Conservation (phyloP, 2,113 vertebrate species). For the Otis tarda region DNA sequence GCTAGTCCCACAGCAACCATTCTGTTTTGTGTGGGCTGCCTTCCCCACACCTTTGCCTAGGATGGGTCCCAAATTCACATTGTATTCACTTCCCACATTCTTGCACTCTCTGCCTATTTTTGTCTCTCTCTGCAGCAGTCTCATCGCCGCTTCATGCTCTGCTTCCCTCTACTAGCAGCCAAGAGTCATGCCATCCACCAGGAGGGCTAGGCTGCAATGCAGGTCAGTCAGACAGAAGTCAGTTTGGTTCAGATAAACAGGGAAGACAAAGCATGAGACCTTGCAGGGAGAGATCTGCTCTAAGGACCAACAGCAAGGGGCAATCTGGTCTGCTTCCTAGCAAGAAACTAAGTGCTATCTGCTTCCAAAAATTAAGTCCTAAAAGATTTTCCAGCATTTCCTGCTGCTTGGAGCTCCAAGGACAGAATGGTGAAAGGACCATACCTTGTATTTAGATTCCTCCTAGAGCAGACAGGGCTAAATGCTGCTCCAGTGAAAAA, state of each 20-base stretch:
- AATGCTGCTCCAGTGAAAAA: background rate
- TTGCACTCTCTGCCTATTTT: background rate
- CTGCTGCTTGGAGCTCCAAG: background rate
- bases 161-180: background rate
- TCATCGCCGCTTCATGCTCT: background rate
- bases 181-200: background rate
- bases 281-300: background rate
- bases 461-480: background rate
- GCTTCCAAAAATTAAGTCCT: background rate
- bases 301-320: background rate
- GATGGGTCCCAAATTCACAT: fast-evolving
- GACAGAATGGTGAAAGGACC: background rate
- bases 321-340: background rate
- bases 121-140: background rate
- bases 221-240: no score
- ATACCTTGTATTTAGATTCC: background rate
- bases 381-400: background rate
- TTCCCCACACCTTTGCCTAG: background rate
- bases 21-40: background rate
- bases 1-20: background rate
- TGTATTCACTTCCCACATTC: background rate
- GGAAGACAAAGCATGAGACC: background rate
- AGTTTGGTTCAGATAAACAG: no score
- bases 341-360: background rate
- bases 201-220: background rate